phyloP scores from a whole-genome alignment of 2,113 vertebrate species.

The rabbit (Oryctolagus cuniculus) region DNA sequence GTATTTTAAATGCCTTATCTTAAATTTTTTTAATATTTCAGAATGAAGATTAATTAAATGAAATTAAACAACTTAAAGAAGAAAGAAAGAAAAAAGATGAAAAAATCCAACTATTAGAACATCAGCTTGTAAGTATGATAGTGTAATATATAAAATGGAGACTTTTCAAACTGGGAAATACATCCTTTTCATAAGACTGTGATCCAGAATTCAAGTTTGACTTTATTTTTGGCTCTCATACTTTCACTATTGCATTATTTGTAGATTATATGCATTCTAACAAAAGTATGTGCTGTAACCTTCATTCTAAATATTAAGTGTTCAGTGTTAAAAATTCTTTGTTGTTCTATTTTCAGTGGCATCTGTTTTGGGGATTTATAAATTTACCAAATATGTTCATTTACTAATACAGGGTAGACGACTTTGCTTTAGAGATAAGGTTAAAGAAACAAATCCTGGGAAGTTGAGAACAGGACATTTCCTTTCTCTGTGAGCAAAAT shows the following conservation, averaged over 20 bases:
- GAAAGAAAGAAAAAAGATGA: conserved; percentile 95
- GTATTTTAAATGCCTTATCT: neutral
- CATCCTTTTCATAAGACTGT: conserved; percentile 20
- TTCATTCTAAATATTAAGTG: conserved; percentile 6
- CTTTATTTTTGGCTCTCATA: conserved; percentile 43
- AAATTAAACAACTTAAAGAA: conserved; percentile 94
- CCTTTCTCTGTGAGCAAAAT: conserved; percentile 31
- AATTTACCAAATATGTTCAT: neutral
- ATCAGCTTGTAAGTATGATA: conserved; percentile 89
- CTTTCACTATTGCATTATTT: neutral
- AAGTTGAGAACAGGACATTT: neutral
- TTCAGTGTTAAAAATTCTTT: conserved; percentile 30
- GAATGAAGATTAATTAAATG: conserved; percentile 94
- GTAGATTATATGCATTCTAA: neutral
- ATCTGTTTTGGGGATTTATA: neutral
- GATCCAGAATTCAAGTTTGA: conserved; percentile 36
- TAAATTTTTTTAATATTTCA: conserved; percentile 82
- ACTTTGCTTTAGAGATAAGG: neutral
- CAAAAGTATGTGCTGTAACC: conserved; percentile 25
- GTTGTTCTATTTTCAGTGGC: neutral
- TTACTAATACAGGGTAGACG: conserved; percentile 1
- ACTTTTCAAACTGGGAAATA: neutral
- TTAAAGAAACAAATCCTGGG: neutral
- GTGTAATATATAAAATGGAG: neutral
- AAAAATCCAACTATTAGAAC: conserved; percentile 93